Evolutionary conservation across 2,797 vertebrate species (phyloP), one percentile per base, ranked within the genome.

Genomic region (Muscicapa comitata): DNA sequence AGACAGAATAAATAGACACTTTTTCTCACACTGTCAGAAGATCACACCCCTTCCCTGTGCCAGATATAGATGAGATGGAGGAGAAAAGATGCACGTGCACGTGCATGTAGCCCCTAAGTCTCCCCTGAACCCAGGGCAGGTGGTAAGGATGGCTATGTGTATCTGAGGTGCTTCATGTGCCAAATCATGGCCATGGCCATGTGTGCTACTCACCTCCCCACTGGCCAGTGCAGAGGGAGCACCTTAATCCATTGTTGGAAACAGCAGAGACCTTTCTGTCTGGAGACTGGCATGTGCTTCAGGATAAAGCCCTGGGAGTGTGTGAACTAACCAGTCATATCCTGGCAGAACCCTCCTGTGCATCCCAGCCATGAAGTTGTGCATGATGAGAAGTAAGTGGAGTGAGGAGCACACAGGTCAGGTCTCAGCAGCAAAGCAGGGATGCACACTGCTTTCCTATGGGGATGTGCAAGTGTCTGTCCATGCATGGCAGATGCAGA

Each of bases 1-100:
- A 91, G 75, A 90, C 75, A 80, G 93, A 91, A 96, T 90, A 95
- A 95, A 85, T 79, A 94, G 81, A 91, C 85, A 37, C 68, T 82
- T 88, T 74, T 96, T 92, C 86, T 95, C 90, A 48, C 90, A 71
- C 88, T 94, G 93, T 88, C 72, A 63, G 29, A 86, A 63, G 82
- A 88, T 88, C 18, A 7, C 90, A 74, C 83, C 62, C 73, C 45
- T 88, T 92, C 35, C 61, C 54, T 31, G 35, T 50, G 57, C 82
- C 82, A 55, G 65, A 88, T 95, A 86, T 42, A 90, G 88, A 74
- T 18, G 65, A 92, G 68, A 50, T 45, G 68, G 73, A 86, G 45
- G 42, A 77, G 40, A 83, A 80, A 83, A 88, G 70, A 31, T 3
- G 9, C 48, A 76, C 8, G 4, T 92, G 81, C 59, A 66, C 2